A percentile compares a stretch with the other conserved stretches of the same genome.
Evolutionary conservation across 2,113 vertebrate species (phyloP).

Genomic region (Pseudolaguvia tuberculata): DNA sequence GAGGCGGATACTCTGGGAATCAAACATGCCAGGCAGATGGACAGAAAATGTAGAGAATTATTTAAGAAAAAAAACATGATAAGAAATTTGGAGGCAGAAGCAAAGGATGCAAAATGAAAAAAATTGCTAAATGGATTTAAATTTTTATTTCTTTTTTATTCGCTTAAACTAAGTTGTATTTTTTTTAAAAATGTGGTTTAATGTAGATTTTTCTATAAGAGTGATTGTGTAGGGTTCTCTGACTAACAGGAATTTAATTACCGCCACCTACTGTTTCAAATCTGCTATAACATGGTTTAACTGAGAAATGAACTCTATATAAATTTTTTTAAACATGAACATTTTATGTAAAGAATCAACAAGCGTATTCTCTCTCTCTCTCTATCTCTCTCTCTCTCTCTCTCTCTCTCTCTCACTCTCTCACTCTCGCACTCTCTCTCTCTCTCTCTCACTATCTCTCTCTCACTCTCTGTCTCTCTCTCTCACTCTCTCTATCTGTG

Average conservation of each 20-base stretch:
- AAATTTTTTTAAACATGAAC: no score
- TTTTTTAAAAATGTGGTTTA: constrained; percentile 49
- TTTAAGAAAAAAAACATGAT: background rate
- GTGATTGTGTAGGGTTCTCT: background rate
- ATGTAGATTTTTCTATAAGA: background rate
- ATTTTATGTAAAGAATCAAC: no score
- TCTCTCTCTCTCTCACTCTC: no score
- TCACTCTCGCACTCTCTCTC: no score
- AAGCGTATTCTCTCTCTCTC: no score
- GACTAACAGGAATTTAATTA: constrained; percentile 46
- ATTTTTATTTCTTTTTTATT: no score
- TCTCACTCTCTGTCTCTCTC: no score
- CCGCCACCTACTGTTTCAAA: constrained; percentile 57
- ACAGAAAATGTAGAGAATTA: background rate
- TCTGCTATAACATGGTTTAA: constrained; percentile 27
- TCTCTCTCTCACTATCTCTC: no score
- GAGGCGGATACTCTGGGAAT: background rate
- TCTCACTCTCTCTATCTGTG: no score
- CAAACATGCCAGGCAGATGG: background rate
- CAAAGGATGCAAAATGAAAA: constrained; percentile 6
- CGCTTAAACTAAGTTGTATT: no score
- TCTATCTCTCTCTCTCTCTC: no score
- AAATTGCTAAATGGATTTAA: constrained; percentile 41
- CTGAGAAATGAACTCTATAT: no score
- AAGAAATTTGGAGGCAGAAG: background rate